Evolutionary conservation across 2,113 vertebrate genomes (phyloP), one percentile per base, ranked within the genome.

Genomic region (Pteropus alecto): DNA sequence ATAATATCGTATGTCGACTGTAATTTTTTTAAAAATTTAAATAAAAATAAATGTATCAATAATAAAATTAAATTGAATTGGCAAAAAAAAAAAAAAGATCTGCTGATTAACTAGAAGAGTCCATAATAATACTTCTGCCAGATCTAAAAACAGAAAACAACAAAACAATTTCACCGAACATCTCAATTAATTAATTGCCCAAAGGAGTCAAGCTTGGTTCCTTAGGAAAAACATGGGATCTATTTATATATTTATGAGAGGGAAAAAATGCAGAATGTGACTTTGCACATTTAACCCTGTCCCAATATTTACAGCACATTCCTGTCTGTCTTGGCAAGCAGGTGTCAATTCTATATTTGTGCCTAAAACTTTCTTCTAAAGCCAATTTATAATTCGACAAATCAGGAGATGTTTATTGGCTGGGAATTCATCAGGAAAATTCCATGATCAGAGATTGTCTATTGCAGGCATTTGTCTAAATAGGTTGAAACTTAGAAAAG

Each of bases 291-390:
- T 48, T 71, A 43, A 81, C 84, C 56, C 78, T 70, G 46, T n/a
- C 96, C 96, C 96, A 56, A 13, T 94, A 73, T 95, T 96, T 81
- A 97, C 93, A 87, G 95, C 73, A 41, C 4, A 1, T 35, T 33
- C 90, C 87, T 56, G 76, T 67, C 93, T 90, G 92, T 41, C 98
- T 82, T 85, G 93, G 78, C 22, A 0, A 93, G 95, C 98, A 96
- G 96, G 97, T 98, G 97, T 95, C 97, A 88, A 51, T 92, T 94
- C 97, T 97, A 79, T 93, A 96, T 95, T 96, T 96, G 88, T 93
- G 96, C 89, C 77, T 19, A 41, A 76, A 93, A 94, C 86, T 76
- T 88, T 88, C 82, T 94, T 90, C 93, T 51, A 51, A 41, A 51
- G 94, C 94, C 95, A 83, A 93, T 35, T 89, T 61, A 82, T 58